phyloP scores from a whole-genome alignment of 2,888 invertebrate genomes.

The Nomada hirtipes region DNA sequence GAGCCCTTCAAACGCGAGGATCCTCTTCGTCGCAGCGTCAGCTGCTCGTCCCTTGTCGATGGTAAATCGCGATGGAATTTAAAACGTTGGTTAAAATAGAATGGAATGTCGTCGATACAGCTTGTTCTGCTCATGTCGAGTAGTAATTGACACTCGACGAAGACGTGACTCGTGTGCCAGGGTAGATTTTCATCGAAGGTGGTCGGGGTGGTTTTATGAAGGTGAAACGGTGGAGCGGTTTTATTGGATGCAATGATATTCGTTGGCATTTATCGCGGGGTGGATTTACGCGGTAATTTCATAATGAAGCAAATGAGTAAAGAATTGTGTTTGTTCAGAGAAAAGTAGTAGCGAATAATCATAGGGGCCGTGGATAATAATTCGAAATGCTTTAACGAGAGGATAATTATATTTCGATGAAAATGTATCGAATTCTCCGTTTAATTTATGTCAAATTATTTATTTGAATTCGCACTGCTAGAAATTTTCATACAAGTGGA shows the following conservation, averaged over 20 bases:
- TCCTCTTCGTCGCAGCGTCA: slow-evolving; percentile 69
- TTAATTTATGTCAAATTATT: too few species aligned
- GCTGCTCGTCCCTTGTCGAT: slow-evolving; percentile 70
- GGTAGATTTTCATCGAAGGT: not conserved
- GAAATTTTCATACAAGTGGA: too few species aligned
- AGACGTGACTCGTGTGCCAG: not conserved
- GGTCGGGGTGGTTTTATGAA: too few species aligned
- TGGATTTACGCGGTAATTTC: not conserved
- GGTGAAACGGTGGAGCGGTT: too few species aligned
- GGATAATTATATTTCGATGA: too few species aligned
- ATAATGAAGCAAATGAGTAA: too few species aligned
- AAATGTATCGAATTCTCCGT: too few species aligned
- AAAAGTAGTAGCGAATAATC: too few species aligned
- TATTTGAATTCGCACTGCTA: too few species aligned
- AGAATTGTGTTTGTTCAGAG: too few species aligned
- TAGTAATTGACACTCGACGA: not conserved
- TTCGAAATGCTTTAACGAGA: too few species aligned
- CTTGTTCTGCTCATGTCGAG: not conserved
- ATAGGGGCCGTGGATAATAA: too few species aligned
- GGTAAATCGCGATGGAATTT: slow-evolving; percentile 62
- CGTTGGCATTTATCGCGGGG: not conserved
- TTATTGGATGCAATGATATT: not conserved
- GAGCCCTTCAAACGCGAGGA: slow-evolving; percentile 53
- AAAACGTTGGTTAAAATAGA: slow-evolving; percentile 25
- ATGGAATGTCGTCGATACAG: slow-evolving; percentile 31